Evolutionary conservation across 2,113 vertebrate genomes (phyloP).

Genomic region (Gopherus evgoodei): DNA sequence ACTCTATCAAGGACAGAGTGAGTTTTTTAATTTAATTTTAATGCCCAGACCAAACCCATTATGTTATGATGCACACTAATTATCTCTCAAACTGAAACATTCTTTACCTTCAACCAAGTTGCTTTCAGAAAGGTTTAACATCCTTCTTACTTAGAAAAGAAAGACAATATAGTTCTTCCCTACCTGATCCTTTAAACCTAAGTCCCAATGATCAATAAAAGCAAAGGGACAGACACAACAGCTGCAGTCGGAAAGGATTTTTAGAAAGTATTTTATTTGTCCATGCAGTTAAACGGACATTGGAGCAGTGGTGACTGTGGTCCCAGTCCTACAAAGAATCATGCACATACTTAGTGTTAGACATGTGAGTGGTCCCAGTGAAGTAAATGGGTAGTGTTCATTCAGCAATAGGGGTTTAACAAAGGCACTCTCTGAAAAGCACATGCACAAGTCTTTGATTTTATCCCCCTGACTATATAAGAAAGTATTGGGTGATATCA

Average conservation of each 20-base stretch:
- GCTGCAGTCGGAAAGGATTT: neutral
- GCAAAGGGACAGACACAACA: neutral
- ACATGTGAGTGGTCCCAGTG: neutral
- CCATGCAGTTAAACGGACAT: neutral
- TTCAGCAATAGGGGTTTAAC: neutral
- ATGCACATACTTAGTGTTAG: neutral
- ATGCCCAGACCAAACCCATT: neutral
- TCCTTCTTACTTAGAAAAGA: neutral
- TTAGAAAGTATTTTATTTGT: neutral
- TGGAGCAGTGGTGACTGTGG: neutral
- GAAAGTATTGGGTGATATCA: neutral
- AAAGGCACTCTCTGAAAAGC: neutral
- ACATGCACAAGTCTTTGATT: neutral
- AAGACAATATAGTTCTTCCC: neutral
- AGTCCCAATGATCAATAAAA: neutral
- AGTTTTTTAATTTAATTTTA: conserved; percentile 17
- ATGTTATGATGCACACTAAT: conserved; percentile 14
- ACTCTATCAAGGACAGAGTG: neutral
- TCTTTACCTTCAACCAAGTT: neutral
- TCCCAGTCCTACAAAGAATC: neutral
- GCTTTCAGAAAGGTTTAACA: neutral
- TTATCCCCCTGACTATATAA: neutral
- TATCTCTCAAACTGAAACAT: neutral
- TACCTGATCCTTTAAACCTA: neutral
- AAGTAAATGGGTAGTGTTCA: neutral